Evolutionary conservation across 1,140 invertebrate genomes (phyloP).

Genomic region (Drosophila kikkawai): DNA sequence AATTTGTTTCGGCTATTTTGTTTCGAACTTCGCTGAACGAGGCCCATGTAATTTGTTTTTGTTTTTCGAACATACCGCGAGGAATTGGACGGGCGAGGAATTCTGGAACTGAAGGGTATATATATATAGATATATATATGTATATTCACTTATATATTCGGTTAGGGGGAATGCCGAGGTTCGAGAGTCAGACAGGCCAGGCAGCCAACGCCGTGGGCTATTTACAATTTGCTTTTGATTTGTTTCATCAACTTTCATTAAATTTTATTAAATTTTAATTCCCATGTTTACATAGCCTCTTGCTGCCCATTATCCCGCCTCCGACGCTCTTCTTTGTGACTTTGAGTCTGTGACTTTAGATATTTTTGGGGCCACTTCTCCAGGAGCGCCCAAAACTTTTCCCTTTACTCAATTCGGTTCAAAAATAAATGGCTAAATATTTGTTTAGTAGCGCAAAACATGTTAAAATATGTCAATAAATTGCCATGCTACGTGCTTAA

Average conservation of each 20-base stretch:
- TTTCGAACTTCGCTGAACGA: too few relatives aligned
- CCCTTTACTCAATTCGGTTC: neutral
- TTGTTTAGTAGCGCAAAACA: slow-evolving; percentile 2
- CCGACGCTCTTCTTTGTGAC: neutral
- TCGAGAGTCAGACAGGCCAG: slow-evolving; percentile 14
- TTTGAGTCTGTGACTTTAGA: neutral
- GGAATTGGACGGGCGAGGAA: too few relatives aligned
- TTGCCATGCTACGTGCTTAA: neutral
- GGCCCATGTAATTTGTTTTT: too few relatives aligned
- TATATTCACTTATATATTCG: neutral
- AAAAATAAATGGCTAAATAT: slow-evolving; percentile 9
- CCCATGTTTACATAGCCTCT: slow-evolving; percentile 34
- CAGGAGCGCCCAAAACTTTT: neutral
- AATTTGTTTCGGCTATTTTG: too few relatives aligned
- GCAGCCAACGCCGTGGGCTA: slow-evolving; percentile 13
- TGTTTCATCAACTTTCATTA: slow-evolving; percentile 66
- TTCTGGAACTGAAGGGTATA: too few relatives aligned
- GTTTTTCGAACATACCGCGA: too few relatives aligned
- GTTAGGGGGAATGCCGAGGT: slow-evolving; percentile 7
- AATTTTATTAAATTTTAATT: slow-evolving; percentile 73
- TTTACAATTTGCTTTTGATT: slow-evolving; percentile 61
- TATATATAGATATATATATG: neutral
- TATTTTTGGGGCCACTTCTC: neutral
- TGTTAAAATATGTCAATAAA: slow-evolving; percentile 3
- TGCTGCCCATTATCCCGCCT: slow-evolving; percentile 18